Base-by-base conservation (phyloP, 2,888 invertebrate genomes). In the Platycheirus rosarum region DNA sequence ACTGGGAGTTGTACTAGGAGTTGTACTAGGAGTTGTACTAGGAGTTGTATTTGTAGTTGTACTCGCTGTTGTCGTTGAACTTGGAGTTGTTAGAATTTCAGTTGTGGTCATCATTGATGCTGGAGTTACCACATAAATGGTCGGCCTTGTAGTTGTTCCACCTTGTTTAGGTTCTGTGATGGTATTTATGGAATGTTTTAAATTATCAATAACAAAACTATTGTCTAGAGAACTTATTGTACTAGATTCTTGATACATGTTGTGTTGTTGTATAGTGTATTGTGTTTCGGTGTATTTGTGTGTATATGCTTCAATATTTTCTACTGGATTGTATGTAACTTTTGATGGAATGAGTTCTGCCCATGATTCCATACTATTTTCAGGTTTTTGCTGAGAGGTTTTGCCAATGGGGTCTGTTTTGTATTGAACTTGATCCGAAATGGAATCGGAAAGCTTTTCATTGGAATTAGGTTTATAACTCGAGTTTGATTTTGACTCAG, bases 41-140 rank as follows among this genome's bases (percentile, higher is more conserved):
- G 65, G 35, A 0, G 51, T 62, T 35, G 57, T 60, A 5, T 53
- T 7, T 46, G 62, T 11, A 20, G 73, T 65, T 42, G 73, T 68
- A 29, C n/a, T n/a, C n/a, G n/a, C n/a, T n/a, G n/a, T 89, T 88
- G 90, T 86, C 2, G 78, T 85, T 40, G 84, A 84, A 8, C 69
- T 73, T 49, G 51, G 18, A 37, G 70, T 69, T 46, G 66, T 76
- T 20, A 77, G 74, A 90, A 90, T 89, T 88, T 90, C 86, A 14
- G 76, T 55, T 44, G 75, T 49, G 1, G 63, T 51, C 26, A 14
- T 48, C 20, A 40, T 57, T 16, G 75, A 40, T 20, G 13, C 71
- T 37, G 77, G 76, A 0, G 70, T 68, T 42, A 78, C 68, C 42
- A 84, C 53, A 69, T 75, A 51, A 18, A 85, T 65, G 29, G 82